Percentiles rank a stretch among this genome's conserved stretches.
These are phyloP conservation scores for Pseudorectes ferrugineus DNA, from an alignment of 2,113 vertebrate genomes.

Conservation along the genomic window DNA sequence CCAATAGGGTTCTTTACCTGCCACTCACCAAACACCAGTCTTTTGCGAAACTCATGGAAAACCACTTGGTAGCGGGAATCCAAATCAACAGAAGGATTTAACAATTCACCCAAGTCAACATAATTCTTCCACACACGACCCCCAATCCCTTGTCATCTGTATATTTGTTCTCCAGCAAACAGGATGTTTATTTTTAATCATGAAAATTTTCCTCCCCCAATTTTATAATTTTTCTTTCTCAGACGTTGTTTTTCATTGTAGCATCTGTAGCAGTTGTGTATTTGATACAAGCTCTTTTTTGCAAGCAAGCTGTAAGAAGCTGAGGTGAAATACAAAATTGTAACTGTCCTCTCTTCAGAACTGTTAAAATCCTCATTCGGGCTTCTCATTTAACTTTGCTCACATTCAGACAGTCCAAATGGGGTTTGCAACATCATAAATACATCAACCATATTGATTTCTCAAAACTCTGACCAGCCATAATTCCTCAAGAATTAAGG, in stretches of 20 bases:
- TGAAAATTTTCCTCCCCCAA: background rate
- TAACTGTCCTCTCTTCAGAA: background rate
- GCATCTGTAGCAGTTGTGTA: background rate
- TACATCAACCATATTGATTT: background rate
- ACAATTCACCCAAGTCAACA: background rate
- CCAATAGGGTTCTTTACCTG: background rate
- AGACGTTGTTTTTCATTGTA: background rate
- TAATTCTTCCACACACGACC: background rate
- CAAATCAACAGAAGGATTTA: background rate
- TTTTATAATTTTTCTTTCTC: background rate
- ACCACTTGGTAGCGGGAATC: background rate
- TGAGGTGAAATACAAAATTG: background rate
- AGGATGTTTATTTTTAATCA: background rate
- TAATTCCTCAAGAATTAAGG: background rate
- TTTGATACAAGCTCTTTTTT: background rate
- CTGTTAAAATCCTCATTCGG: background rate
- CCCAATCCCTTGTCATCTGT: background rate
- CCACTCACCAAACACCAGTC: background rate
- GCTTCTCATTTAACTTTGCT: background rate
- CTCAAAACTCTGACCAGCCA: background rate
- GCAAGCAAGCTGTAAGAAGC: background rate
- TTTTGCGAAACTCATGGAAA: background rate
- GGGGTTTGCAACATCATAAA: background rate
- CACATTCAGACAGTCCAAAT: background rate
- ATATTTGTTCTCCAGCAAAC: background rate